Base-by-base conservation (phyloP, 2,113 vertebrate species). In the Mystacornis crossleyi region DNA sequence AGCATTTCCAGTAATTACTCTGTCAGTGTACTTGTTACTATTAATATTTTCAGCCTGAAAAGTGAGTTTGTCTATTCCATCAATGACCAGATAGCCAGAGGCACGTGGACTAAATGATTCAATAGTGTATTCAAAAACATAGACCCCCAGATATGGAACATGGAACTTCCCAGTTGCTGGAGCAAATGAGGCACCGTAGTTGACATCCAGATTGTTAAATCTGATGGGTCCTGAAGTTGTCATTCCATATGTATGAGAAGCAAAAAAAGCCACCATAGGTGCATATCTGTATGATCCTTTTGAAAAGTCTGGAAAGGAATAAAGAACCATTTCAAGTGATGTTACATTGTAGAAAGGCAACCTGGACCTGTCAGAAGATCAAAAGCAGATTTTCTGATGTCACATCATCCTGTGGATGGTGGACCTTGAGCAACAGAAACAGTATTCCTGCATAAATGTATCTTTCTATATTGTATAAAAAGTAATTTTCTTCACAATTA, bases 231-330 rank as follows among this genome's bases (percentile, higher is more conserved):
- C 98, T 54, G 98, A 97, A 62, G 93, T 61, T 0, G 91, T 98
- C 98, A 99, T 98, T 86, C 98, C 98, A 1, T 97, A 98, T 0
- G 98, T 98, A 67, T 98, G 98, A 67, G 98, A 98, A 36, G 96
- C 98, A 89, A 98, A 99, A 95, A 99, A 99, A 14, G 98, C 98
- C 81, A 98, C 98, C 97, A 98, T 98, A 0, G 98, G 98, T 67
- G 98, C 98, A 2, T 98, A 99, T 83, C 98, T 97, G 89, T 98
- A 98, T 33, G 98, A 98, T 61, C 98, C 98, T 96, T 98, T 98
- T 36, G 98, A 98, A 95, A 98, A 99, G 97, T 98, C 98, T 99
- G 97, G 65, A 89, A 74, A 75, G 20, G 26, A 95, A 93, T 67
- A 84, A 72, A 79, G 12, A 83, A 78, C 14, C 74, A 50, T 58